Evolutionary conservation across 2,888 invertebrate species (phyloP).

Genomic region (Drosophila falleni): DNA sequence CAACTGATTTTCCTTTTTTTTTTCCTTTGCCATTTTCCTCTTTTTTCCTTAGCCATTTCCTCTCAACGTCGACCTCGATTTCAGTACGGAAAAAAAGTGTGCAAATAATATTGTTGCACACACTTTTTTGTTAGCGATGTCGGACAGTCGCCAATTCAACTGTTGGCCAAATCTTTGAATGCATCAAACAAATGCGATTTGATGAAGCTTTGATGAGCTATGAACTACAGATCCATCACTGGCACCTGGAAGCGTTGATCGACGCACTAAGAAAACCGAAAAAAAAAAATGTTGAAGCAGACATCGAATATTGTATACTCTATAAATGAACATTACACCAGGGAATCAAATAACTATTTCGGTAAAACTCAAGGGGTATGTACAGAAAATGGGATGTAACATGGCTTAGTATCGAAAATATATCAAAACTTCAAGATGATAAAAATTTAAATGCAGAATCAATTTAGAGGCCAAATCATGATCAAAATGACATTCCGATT

Average conservation of each 20-base stretch:
- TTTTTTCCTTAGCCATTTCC: conserved; percentile 46
- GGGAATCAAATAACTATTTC: no score
- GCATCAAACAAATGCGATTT: conserved; percentile 9
- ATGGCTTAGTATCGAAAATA: no score
- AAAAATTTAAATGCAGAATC: no score
- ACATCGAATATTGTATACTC: conserved; percentile 17
- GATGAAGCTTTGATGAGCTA: conserved; percentile 42
- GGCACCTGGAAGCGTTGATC: conserved; percentile 39
- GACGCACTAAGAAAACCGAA: conserved; percentile 16
- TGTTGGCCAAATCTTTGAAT: conserved; percentile 5
- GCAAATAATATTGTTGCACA: conserved; percentile 23
- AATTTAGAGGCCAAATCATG: no score
- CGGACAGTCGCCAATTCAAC: conserved; percentile 31
- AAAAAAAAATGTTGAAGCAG: background rate
- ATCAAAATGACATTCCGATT: no score
- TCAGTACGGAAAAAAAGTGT: conserved; percentile 19
- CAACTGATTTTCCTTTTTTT: conserved; percentile 54
- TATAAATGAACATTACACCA: no score
- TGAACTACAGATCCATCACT: conserved; percentile 17
- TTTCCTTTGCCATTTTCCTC: conserved; percentile 51
- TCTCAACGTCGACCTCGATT: conserved; percentile 27
- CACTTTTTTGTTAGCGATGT: conserved; percentile 21
- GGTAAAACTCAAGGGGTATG: no score
- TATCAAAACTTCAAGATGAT: no score
- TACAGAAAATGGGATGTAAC: no score